phyloP scores from a whole-genome alignment of 2,888 invertebrate genomes.

The Phytoseiulus persimilis region DNA sequence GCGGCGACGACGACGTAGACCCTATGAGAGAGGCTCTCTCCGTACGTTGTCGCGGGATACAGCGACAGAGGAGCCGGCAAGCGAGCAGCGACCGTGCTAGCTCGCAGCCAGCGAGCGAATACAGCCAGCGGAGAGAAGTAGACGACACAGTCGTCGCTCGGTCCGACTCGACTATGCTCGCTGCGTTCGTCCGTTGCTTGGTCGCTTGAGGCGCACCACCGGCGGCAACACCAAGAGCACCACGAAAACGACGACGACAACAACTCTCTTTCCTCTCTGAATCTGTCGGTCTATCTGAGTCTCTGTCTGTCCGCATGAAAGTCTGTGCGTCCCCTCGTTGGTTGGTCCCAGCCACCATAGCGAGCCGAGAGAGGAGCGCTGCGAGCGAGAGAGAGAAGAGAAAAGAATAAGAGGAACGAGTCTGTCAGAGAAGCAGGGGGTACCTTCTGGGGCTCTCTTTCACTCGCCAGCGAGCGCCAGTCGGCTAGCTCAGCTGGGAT shows the following conservation, averaged over 20 bases:
- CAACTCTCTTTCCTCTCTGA: not conserved
- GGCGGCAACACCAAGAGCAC: not conserved
- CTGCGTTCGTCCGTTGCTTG: not conserved
- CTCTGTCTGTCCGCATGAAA: not conserved
- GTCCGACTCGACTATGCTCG: not conserved
- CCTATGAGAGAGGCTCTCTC: not conserved
- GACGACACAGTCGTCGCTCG: not conserved
- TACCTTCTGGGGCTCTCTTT: not conserved
- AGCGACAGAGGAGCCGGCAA: not conserved
- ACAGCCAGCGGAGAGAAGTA: not conserved
- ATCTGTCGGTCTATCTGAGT: not conserved
- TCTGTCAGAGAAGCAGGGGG: not conserved
- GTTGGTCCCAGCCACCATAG: not conserved
- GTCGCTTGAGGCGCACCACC: not conserved
- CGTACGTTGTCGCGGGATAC: not conserved
- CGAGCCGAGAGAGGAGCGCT: not conserved
- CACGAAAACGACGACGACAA: not conserved
- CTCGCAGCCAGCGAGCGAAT: not conserved
- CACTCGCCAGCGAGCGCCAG: not conserved
- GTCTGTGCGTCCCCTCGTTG: not conserved
- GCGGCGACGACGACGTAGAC: not conserved
- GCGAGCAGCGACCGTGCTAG: not conserved
- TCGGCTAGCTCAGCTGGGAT: not conserved
- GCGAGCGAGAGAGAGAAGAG: not conserved
- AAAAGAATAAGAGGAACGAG: slow-evolving; percentile 5